A percentile compares a stretch with the other conserved stretches of the same genome.
These are phyloP conservation scores for Orestias chungarensis DNA, from an alignment of 2,797 vertebrate genomes.

Conservation along the genomic window DNA sequence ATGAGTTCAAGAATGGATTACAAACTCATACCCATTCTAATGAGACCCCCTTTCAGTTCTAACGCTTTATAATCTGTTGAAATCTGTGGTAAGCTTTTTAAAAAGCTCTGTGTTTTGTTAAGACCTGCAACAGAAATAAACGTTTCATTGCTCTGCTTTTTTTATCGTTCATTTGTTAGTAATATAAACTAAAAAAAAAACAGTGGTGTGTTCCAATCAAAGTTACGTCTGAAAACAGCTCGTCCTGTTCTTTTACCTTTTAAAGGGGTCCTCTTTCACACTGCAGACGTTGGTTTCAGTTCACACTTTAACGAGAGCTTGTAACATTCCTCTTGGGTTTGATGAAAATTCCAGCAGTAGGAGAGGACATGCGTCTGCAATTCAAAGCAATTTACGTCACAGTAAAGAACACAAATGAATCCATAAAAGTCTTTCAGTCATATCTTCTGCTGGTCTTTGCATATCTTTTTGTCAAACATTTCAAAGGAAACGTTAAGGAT, in stretches of 20 bases:
- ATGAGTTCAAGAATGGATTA: no score
- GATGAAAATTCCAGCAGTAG: conserved; percentile 48
- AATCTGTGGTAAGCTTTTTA: not conserved
- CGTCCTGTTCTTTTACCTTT: not conserved
- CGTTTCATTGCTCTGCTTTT: not conserved
- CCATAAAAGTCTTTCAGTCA: not conserved
- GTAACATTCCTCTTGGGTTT: conserved; percentile 69
- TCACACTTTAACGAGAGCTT: conserved; percentile 37
- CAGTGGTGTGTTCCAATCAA: no score
- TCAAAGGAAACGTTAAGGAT: not conserved
- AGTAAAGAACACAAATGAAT: not conserved
- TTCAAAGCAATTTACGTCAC: not conserved
- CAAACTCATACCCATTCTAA: not conserved
- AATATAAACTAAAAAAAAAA: not conserved
- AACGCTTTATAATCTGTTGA: not conserved
- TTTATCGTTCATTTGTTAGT: not conserved
- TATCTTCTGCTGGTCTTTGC: no score
- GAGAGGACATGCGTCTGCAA: conserved; percentile 13
- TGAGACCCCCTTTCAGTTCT: not conserved
- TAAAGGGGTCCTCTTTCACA: not conserved
- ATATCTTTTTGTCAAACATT: no score
- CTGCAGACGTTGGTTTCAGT: conserved; percentile 29
- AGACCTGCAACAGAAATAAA: not conserved
- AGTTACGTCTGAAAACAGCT: not conserved
- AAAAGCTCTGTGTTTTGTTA: not conserved